Base-by-base conservation (phyloP, 2,888 invertebrate genomes). In the Anorthoa munda region DNA sequence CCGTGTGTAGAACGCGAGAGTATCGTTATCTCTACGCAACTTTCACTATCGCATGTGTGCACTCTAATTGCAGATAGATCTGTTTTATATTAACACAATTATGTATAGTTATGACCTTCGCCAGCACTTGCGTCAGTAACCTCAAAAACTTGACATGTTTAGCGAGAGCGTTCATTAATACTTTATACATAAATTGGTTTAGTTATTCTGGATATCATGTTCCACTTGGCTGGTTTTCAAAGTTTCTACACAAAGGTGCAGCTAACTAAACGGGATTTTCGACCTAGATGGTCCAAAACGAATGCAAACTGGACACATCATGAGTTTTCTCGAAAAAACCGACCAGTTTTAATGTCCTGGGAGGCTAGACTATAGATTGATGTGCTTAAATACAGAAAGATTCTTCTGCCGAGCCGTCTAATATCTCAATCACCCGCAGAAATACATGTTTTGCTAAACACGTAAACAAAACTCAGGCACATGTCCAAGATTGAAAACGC, bases 31-130 rank as follows among this genome's bases (percentile, higher is more conserved):
- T 81, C 21, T 72, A 73, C 72, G 73, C 68, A 79, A 86, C 86
- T 89, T 89, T 89, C 89, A 82, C 88, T 89, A 75, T 85, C 81
- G 76, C 74, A 75, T 78, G 71, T 71, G 45, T 76, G 74, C 50
- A 21, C 58, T 79, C 55, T 81, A 78, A 75, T 75, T 75, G 55
- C 67, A 82, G 46, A 71, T 71, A 70, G 51, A 75, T 79, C 75
- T 82, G 76, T 77, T 75, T 72, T 75, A 85, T 71, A 85, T 86
- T 82, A 83, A 78, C 70, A 63, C 84, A 56, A 58, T 83, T 75
- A 75, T 75, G 63, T 66, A 83, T 77, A 48, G 78, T 48, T 53
- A 39, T 50, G 85, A 85, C 83, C 82, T 85, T 82, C 72, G n/a
- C 45, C 26, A 18, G 64, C 39, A 63, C 15, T 68, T 77, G 63